A percentile compares a stretch with the other conserved stretches of the same genome.
phyloP scores from a whole-genome alignment of 2,797 vertebrate genomes.

The Galagoides demidoff region DNA sequence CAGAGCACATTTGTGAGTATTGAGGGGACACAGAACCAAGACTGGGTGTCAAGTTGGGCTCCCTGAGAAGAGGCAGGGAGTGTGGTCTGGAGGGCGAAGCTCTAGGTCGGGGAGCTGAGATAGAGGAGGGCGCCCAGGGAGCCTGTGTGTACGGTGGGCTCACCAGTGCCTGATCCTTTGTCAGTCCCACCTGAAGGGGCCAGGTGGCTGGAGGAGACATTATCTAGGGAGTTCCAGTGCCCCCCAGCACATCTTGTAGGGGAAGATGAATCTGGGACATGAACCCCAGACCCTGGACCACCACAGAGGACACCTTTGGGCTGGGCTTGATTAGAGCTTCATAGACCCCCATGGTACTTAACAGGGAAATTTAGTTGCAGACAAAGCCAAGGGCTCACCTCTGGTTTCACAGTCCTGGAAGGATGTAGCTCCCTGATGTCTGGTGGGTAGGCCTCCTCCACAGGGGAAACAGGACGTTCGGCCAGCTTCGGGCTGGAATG shows the following conservation, averaged over 20 bases:
- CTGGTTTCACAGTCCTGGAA: constrained; percentile 98
- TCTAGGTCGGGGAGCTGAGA: not conserved
- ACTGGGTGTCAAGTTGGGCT: not conserved
- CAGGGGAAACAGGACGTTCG: constrained; percentile 95
- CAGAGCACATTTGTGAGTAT: rapidly evolving
- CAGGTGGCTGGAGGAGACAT: not conserved
- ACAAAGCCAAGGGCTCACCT: constrained; percentile 88
- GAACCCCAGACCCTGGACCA: not conserved
- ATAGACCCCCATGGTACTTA: not conserved
- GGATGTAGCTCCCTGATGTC: constrained; percentile 88
- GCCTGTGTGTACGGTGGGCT: not conserved
- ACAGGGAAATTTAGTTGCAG: constrained; percentile 7
- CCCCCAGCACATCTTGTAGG: not conserved
- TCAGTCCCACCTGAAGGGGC: not conserved
- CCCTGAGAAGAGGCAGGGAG: not conserved
- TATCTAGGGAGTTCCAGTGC: not conserved
- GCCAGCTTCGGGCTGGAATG: constrained; percentile 95
- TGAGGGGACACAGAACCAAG: not conserved
- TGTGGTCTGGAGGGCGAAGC: not conserved
- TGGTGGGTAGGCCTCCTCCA: constrained; percentile 93
- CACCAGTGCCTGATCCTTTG: not conserved
- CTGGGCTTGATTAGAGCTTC: not conserved
- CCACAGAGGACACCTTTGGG: too few relatives aligned
- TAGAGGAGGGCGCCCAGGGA: not conserved
- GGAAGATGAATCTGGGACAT: not conserved